Percentiles rank a stretch among this genome's conserved stretches.
These are phyloP conservation scores for Electrona antarctica DNA, from an alignment of 2,113 vertebrate species.

Conservation along the genomic window DNA sequence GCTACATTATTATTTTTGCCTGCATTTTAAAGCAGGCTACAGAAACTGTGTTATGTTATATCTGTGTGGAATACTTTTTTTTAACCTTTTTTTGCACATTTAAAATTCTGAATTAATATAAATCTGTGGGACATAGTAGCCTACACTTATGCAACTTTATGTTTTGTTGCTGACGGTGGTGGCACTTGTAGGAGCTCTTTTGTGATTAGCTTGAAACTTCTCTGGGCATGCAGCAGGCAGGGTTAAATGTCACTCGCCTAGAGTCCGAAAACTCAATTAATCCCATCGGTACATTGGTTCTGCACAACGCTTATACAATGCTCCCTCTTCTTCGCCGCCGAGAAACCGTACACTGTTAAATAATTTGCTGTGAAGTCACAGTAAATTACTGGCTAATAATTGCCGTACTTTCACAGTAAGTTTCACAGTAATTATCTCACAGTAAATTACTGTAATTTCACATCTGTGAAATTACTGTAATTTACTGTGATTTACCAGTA, in stretches of 20 bases:
- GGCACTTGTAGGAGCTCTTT: slow-evolving; percentile 20
- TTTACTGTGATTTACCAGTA: too few relatives aligned
- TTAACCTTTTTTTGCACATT: not conserved
- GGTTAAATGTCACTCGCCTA: slow-evolving; percentile 34
- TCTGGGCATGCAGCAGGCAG: not conserved
- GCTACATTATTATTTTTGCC: not conserved
- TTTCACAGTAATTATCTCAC: too few relatives aligned
- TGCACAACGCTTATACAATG: not conserved
- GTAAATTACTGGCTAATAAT: too few relatives aligned
- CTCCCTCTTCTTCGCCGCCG: not conserved
- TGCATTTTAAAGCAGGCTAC: not conserved
- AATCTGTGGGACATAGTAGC: not conserved
- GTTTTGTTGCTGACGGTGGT: slow-evolving; percentile 27
- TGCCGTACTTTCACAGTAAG: too few relatives aligned
- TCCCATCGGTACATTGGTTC: too few relatives aligned
- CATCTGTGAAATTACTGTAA: too few relatives aligned
- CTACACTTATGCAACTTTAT: not conserved
- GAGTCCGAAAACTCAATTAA: not conserved
- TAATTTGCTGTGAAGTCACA: too few relatives aligned
- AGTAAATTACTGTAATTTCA: too few relatives aligned
- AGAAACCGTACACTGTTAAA: too few relatives aligned
- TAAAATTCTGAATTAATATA: not conserved
- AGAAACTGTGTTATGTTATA: not conserved
- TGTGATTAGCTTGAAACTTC: slow-evolving; percentile 44
- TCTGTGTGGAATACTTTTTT: slow-evolving; percentile 6